Evolutionary conservation across 2,113 vertebrate species (phyloP).

Genomic region (Crotalus helleri): DNA sequence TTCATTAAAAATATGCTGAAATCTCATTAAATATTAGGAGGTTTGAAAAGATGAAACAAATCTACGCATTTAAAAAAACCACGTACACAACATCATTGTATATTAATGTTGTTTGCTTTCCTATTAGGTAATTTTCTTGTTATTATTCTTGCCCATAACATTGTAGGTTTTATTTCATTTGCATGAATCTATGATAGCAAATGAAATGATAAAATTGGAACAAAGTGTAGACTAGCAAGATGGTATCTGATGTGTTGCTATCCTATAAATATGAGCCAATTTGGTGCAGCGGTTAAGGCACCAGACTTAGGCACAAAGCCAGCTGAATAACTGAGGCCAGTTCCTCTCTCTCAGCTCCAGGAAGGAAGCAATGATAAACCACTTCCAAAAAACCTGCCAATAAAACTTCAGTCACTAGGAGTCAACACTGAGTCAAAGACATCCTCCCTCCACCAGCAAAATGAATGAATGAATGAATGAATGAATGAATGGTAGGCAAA

Average conservation of each 20-base stretch:
- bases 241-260: neutral
- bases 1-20: constrained; percentile 51
- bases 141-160: neutral
- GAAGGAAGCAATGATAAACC: neutral
- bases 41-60: neutral
- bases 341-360: neutral
- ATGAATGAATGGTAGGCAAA: neutral
- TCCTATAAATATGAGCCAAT: neutral
- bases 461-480: neutral
- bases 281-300: neutral
- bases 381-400: neutral
- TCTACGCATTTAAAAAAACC: neutral
- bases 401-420: neutral
- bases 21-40: constrained; percentile 46
- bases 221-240: neutral
- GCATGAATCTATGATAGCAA: neutral
- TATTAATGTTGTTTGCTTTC: neutral
- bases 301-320: neutral
- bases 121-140: neutral
- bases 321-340: neutral
- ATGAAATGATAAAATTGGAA: neutral
- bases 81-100: neutral
- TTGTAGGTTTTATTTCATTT: neutral
- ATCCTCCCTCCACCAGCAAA: neutral
- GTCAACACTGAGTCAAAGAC: neutral